phyloP scores from a whole-genome alignment of 2,797 vertebrate genomes.

The Sus cebifrons region DNA sequence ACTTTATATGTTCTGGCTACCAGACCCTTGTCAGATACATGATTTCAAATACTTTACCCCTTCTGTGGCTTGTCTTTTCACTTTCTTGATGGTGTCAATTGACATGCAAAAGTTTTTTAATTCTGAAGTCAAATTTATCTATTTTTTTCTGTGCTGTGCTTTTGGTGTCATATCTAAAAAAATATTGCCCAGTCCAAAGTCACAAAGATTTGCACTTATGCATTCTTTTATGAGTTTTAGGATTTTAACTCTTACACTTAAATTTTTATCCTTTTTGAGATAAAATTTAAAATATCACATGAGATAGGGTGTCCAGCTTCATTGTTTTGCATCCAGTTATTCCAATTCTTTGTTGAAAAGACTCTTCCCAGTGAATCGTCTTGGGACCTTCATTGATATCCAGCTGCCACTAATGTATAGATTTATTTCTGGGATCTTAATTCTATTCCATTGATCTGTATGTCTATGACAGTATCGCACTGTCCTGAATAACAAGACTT shows the following conservation, averaged over 20 bases:
- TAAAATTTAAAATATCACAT: not conserved
- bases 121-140: not conserved
- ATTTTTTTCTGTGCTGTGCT: slow-evolving; percentile 43
- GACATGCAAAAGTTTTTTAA: not conserved
- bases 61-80: not conserved
- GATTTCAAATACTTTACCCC: not conserved
- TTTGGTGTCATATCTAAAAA: not conserved
- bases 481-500: not conserved
- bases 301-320: not conserved
- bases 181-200: not conserved
- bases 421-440: not conserved
- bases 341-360: not conserved
- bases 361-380: not conserved
- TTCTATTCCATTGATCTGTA: not conserved
- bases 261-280: not conserved
- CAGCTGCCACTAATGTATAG: fast-evolving
- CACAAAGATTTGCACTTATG: not conserved
- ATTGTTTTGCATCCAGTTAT: not conserved
- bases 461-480: not conserved
- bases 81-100: not conserved
- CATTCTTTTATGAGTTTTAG: not conserved
- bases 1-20: not conserved
- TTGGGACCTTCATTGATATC: not conserved
- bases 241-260: not conserved
- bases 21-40: not conserved